phyloP scores from a whole-genome alignment of 2,113 vertebrate species.

The Notiomystis cincta region DNA sequence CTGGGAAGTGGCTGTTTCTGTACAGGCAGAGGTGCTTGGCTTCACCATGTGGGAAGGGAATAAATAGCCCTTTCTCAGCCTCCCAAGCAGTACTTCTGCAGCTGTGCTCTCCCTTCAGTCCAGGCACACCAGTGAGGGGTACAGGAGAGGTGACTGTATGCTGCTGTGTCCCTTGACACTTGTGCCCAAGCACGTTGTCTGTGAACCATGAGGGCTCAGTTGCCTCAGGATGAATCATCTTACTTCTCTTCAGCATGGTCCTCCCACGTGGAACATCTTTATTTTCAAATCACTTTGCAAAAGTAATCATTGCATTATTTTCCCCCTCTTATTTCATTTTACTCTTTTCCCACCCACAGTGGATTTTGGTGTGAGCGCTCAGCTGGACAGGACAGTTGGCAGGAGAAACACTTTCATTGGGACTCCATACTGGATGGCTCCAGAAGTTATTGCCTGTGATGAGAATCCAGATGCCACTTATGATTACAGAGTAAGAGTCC shows the following conservation, averaged over 20 bases:
- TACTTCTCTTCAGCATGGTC: not conserved
- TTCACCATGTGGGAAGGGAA: not conserved
- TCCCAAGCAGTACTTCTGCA: not conserved
- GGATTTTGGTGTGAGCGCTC: conserved; percentile 96
- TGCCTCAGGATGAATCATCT: not conserved
- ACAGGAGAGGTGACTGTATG: not conserved
- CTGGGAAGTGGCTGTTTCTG: not conserved
- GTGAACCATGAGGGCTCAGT: not conserved
- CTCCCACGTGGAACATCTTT: not conserved
- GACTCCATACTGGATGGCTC: conserved; percentile 98
- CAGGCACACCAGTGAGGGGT: not conserved
- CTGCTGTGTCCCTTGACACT: not conserved
- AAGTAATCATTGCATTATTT: not conserved
- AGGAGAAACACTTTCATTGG: conserved; percentile 97
- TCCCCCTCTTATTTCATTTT: not conserved
- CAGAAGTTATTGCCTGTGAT: conserved; percentile 97
- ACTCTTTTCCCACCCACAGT: conserved; percentile 72
- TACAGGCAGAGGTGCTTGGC: not conserved
- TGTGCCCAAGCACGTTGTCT: not conserved
- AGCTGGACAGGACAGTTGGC: conserved; percentile 95
- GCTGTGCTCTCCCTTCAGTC: not conserved
- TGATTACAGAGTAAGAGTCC: conserved; percentile 88
- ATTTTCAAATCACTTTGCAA: not conserved
- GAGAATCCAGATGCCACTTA: conserved; percentile 99
- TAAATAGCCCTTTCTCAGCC: not conserved